Evolutionary conservation across 2,113 vertebrate genomes (phyloP).

Genomic region (Phocoena sinus): DNA sequence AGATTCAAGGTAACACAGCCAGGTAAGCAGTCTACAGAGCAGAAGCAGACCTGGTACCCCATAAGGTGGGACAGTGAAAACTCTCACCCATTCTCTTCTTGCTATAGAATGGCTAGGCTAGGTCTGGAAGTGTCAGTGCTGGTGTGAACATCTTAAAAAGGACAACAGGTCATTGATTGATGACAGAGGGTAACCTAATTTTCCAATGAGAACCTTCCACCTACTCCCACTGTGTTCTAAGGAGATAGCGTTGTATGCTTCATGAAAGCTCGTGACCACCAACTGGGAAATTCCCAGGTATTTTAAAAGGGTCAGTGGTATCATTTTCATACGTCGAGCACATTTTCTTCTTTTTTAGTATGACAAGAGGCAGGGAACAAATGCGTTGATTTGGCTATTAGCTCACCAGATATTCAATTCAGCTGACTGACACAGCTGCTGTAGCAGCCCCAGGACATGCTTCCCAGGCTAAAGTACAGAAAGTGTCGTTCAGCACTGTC

Average conservation of each 20-base stretch:
- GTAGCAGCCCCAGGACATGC: background rate
- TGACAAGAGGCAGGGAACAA: background rate
- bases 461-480: background rate
- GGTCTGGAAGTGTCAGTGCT: background rate
- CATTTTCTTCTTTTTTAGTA: slow-evolving; percentile 31
- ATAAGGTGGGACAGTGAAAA: background rate
- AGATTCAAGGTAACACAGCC: background rate
- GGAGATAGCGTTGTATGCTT: background rate
- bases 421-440: background rate
- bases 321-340: background rate
- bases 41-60: background rate
- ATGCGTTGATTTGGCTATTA: slow-evolving; percentile 30
- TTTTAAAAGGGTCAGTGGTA: background rate
- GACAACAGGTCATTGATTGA: background rate
- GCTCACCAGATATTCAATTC: background rate
- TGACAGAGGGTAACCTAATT: background rate
- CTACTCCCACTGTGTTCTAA: background rate
- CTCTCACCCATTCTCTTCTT: background rate
- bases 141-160: background rate
- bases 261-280: background rate
- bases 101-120: background rate
- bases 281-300: background rate
- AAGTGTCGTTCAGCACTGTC: background rate
- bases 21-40: background rate
- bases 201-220: background rate